Evolutionary conservation across 2,113 vertebrate species (phyloP), one percentile per base, ranked within the genome.

Genomic region (Otis tarda): DNA sequence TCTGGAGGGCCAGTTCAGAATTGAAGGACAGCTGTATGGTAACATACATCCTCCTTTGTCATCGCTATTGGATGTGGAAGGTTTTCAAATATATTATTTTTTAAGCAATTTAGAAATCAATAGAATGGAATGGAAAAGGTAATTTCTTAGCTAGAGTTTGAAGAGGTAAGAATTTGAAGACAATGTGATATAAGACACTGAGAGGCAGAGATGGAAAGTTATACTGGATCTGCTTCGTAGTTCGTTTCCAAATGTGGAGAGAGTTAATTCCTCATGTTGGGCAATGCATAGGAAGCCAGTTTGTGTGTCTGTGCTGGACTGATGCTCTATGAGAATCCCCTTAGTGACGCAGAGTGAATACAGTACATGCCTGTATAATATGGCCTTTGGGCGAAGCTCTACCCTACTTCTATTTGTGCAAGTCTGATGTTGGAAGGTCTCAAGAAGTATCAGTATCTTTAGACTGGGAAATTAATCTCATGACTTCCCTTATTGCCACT

Each of bases 251-350:
- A 45, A 24, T 2, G 2, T 14, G 45, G 89, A 52, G 20, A 31
- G 30, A 33, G 14, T 35, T 52, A 75, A 6, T 7, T 50, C 17
- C 5, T 12, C 0, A 1, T 22, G 43, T 49, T 16, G 43, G 37
- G 4, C 64, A 22, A 6, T 2, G 43, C 53, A 9, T 0, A 6
- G 56, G 31, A 45, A 64, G 3, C 31, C 35, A 17, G 10, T 27
- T 47, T 60, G 33, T 22, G 37, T 37, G 39, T 41, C 37, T 49
- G 30, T 56, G 35, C 50, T 37, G 20, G 19, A 7, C 52, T 50
- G 28, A 25, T 13, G 31, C 31, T 27, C 27, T 24, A 3, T 31
- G 37, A 55, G 43, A 30, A 59, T 3, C 23, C 30, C 33, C 52
- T 27, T 4, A 7, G 30, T 49, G 74, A 8, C 5, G 6, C 11